Percentiles rank a stretch among this genome's conserved stretches.
Conservation (phyloP, 2,888 invertebrate species). For the Athripsodes cinereus region DNA sequence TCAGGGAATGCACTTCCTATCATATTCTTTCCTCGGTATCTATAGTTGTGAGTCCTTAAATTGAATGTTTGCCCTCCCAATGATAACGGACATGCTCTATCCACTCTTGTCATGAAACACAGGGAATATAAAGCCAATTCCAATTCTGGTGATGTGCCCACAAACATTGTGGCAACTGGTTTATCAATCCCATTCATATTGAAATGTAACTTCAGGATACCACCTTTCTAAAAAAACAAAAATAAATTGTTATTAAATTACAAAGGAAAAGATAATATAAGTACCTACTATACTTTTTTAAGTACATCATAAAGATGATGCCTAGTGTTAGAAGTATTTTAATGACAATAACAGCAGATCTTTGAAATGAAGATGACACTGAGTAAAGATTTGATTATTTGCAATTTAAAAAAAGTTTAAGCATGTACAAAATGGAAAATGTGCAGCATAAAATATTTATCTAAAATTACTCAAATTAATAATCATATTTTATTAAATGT, state of each 20-base stretch:
- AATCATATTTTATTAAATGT: no score
- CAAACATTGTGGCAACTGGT: constrained; percentile 70
- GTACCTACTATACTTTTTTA: no score
- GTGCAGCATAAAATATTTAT: no score
- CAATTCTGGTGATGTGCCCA: constrained; percentile 85
- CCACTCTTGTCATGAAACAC: constrained; percentile 74
- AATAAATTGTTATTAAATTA: not conserved
- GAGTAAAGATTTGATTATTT: no score
- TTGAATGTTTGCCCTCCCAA: constrained; percentile 65
- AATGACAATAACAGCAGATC: no score
- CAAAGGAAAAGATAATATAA: not conserved
- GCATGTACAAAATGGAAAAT: no score
- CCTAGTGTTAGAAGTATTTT: no score
- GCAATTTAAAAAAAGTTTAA: no score
- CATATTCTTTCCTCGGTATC: constrained; percentile 69
- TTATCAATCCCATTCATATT: constrained; percentile 66
- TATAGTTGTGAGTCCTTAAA: constrained; percentile 67
- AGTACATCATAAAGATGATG: no score
- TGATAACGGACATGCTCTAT: constrained; percentile 66
- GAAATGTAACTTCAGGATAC: constrained; percentile 66
- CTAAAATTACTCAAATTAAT: no score
- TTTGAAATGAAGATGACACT: no score
- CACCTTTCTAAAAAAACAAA: constrained; percentile 61
- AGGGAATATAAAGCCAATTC: constrained; percentile 87
- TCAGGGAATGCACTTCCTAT: constrained; percentile 80